Evolutionary conservation across 2,113 vertebrate genomes (phyloP).

Genomic region (Pyxicephalus adspersus): DNA sequence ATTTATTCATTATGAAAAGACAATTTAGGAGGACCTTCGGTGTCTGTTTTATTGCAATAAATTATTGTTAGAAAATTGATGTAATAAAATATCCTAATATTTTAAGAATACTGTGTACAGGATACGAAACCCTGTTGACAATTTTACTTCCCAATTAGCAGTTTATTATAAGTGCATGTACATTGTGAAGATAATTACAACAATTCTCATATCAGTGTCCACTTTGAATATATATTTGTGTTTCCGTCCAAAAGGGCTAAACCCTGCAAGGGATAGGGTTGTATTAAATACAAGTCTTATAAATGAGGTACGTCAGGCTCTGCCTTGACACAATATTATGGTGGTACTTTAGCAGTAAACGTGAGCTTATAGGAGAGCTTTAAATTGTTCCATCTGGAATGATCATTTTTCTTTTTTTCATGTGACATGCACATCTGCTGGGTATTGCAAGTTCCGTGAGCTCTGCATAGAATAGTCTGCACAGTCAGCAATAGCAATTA

Average conservation of each 20-base stretch:
- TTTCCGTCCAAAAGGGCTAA: neutral
- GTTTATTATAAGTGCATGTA: conserved; percentile 58
- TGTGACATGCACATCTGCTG: no score
- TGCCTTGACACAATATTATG: neutral
- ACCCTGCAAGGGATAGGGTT: conserved; percentile 6
- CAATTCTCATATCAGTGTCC: conserved; percentile 28
- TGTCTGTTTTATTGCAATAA: conserved; percentile 91
- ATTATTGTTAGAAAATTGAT: conserved; percentile 78
- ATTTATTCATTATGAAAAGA: conserved; percentile 98
- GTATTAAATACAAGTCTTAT: conserved; percentile 19
- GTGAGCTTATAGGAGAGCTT: no score
- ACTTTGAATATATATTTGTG: conserved; percentile 11
- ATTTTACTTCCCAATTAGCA: conserved; percentile 67
- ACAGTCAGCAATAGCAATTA: no score
- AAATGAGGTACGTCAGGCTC: neutral
- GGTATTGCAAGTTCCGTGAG: no score
- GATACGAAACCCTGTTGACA: conserved; percentile 60
- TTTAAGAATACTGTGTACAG: conserved; percentile 60
- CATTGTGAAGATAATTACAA: conserved; percentile 32
- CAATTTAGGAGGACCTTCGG: conserved; percentile 83
- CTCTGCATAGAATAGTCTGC: no score
- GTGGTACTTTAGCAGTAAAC: neutral
- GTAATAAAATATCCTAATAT: conserved; percentile 69
- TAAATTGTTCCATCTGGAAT: no score
- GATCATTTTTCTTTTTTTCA: no score